Evolutionary conservation across 2,888 invertebrate species (phyloP).

Genomic region (Sepioteuthis lessoniana): DNA sequence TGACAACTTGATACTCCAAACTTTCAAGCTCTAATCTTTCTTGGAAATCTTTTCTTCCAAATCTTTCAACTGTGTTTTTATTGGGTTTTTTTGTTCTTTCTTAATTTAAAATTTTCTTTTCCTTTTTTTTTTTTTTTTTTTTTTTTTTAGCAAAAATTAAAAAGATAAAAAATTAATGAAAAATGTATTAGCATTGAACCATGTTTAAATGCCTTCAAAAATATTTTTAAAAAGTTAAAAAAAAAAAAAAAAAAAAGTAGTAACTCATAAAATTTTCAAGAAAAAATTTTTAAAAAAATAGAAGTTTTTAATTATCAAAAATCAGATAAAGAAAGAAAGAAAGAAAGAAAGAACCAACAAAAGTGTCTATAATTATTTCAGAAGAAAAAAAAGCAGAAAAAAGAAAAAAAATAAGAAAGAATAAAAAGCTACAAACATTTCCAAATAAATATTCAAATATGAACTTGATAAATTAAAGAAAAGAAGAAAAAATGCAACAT

Average conservation of each 20-base stretch:
- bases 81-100: not conserved
- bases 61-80: not conserved
- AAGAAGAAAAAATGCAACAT: not conserved
- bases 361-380: not conserved
- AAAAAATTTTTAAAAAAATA: not conserved
- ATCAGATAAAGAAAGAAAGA: not conserved
- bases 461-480: not conserved
- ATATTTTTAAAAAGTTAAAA: not conserved
- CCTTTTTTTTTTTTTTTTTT: not conserved
- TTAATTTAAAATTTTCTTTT: not conserved
- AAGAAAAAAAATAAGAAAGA: no score
- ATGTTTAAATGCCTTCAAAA: not conserved
- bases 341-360: not conserved
- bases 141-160: not conserved
- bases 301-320: not conserved
- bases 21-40: not conserved
- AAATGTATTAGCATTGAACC: not conserved
- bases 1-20: conserved; percentile 21
- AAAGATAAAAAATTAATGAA: not conserved
- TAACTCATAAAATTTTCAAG: not conserved
- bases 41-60: not conserved
- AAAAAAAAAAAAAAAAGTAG: no score
- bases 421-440: no score
- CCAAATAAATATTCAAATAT: no score
- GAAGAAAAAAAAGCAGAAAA: not conserved